Evolutionary conservation across 1,140 invertebrate species (phyloP), one percentile per base, ranked within the genome.

Genomic region (Schlechtendalia chinensis): DNA sequence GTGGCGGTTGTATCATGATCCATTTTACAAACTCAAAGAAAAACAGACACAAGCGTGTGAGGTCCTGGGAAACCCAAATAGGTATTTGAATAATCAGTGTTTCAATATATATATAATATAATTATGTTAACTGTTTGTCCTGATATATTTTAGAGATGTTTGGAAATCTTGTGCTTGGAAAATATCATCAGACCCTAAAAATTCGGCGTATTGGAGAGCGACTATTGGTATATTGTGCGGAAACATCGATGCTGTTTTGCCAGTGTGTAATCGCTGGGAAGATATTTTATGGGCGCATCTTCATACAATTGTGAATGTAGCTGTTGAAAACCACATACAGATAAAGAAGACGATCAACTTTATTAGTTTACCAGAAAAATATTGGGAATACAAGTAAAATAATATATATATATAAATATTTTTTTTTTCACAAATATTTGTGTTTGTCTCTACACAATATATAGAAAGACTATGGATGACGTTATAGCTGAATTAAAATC

Each of bases 261-360:
- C 91, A 10, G 89, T 93, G 0, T 93, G 94, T 82, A 87, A 88
- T 14, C 91, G 90, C 19, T 98, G 96, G 96, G 91, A 94, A 84
- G 96, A 98, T 86, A 88, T 92, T 79, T 86, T 98, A 16, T 98
- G 96, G 96, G 93, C 94, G 14, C 92, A 96, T 85, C 88, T 95
- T 82, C 92, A 91, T 84, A 89, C 91, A 0, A 89, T 94, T 83
- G 90, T 97, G 81, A 96, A 98, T 85, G 90, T 93, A 19, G 88
- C 90, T 82, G 94, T 97, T 1, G 96, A 98, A 84, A 87, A 89
- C 82, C 91, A 93, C 85, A 84, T 93, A 19, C 86, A 91, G 83
- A 87, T 88, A 87, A 85, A 85, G 88, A 87, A 84, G 89, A 82
- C 82, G 88, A 83, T 82, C 88, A 84, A 84, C 17, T 91, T 89